Conservation (phyloP, 2,113 vertebrate genomes). For the Puntigrus tetrazona region DNA sequence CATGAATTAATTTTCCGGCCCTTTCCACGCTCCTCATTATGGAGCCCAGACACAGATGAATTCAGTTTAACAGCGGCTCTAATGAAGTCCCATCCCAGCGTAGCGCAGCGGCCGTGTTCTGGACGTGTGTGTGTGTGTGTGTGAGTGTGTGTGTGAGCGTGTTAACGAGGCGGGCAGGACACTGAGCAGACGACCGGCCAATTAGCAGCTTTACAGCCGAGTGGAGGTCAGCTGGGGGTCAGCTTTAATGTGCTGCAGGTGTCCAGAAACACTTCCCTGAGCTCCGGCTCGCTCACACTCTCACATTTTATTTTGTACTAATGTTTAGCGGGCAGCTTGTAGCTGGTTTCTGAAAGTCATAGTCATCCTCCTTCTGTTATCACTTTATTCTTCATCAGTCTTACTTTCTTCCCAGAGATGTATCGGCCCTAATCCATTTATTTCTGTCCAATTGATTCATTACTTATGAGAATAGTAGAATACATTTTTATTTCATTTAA, state of each 20-base stretch:
- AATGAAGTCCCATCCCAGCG: neutral
- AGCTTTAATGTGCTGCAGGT: neutral
- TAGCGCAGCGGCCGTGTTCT: neutral
- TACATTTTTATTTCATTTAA: too few species aligned
- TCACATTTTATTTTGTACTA: neutral
- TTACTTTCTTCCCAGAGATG: neutral
- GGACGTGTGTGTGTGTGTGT: neutral
- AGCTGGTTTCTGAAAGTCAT: neutral
- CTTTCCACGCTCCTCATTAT: neutral
- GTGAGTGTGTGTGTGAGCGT: too few species aligned
- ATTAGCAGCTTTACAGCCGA: slow-evolving; percentile 13
- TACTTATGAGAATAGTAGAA: too few species aligned
- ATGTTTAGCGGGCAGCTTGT: neutral
- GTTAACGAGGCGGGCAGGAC: neutral
- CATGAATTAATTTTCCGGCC: neutral
- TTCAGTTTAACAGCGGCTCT: neutral
- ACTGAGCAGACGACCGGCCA: neutral
- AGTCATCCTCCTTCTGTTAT: neutral
- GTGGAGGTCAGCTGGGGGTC: neutral
- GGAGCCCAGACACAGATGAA: neutral
- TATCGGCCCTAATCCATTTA: neutral
- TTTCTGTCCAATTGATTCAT: neutral
- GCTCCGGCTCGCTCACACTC: too few species aligned
- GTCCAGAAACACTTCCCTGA: neutral
- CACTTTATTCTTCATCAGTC: too few species aligned